Conservation (phyloP, 37 sponge, comb jelly and placozoan genomes). For the Chondrosia reniformis region DNA sequence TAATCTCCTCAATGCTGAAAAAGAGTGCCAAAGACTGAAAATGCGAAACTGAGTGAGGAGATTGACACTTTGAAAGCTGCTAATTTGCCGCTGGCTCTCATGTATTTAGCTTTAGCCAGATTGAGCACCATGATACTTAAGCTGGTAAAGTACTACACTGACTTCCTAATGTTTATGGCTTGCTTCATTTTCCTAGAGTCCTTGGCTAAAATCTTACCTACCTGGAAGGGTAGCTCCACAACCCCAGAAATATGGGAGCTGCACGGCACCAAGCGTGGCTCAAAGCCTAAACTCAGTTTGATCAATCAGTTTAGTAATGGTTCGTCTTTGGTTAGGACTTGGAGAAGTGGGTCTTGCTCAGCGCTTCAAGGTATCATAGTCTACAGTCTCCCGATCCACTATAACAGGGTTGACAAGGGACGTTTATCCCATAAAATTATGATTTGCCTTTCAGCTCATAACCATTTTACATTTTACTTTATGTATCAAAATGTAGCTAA, state of each 20-base stretch:
- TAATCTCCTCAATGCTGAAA: neutral
- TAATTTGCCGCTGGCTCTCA: conserved; percentile 6
- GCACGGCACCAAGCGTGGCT: neutral
- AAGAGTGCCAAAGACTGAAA: neutral
- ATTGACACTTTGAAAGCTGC: neutral
- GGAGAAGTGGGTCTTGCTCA: too few species aligned
- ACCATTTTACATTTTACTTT: neutral
- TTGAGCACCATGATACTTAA: neutral
- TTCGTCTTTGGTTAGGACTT: too few species aligned
- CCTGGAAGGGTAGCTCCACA: conserved; percentile 2
- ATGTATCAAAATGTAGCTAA: neutral
- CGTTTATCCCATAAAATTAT: neutral
- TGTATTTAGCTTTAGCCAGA: neutral
- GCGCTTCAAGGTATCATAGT: too few species aligned
- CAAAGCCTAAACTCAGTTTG: neutral
- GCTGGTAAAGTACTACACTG: conserved; percentile 2
- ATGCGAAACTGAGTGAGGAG: neutral
- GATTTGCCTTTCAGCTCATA: neutral
- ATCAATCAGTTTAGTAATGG: conserved; percentile 14
- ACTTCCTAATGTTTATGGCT: conserved; percentile 5
- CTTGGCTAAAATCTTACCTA: neutral
- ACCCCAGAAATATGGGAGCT: neutral
- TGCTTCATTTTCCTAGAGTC: conserved; percentile 1
- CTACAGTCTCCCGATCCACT: too few species aligned
- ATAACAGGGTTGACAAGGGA: too few species aligned